phyloP scores from a whole-genome alignment of 1,140 invertebrate species.

The Neodiprion lecontei region DNA sequence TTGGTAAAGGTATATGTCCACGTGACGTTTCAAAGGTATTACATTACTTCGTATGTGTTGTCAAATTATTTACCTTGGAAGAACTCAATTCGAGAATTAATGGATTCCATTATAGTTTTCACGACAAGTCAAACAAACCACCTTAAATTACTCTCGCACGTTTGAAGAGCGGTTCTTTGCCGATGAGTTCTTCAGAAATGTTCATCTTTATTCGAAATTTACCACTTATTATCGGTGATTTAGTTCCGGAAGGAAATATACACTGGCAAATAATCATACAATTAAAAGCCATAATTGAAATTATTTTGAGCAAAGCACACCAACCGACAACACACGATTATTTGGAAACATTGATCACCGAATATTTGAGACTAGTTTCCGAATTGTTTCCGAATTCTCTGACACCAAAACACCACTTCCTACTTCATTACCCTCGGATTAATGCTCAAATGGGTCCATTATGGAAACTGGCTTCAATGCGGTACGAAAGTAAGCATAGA shows the following conservation, averaged over 20 bases:
- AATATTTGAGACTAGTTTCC: conserved; percentile 26
- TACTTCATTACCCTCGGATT: conserved; percentile 33
- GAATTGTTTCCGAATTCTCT: conserved; percentile 30
- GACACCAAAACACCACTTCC: conserved; percentile 40
- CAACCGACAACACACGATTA: background rate
- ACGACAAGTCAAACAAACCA: conserved; percentile 32
- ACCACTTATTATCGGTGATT: conserved; percentile 35
- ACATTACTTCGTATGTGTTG: conserved; percentile 29
- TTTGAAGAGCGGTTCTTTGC: conserved; percentile 31
- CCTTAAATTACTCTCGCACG: conserved; percentile 22
- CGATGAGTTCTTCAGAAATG: conserved; percentile 38
- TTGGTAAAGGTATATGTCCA: conserved; percentile 39
- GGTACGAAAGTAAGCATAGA: no score
- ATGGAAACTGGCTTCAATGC: no score
- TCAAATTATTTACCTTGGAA: conserved; percentile 37
- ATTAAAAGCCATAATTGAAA: conserved; percentile 30
- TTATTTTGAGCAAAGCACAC: conserved; percentile 17
- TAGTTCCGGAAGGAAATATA: conserved; percentile 28
- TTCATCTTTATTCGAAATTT: conserved; percentile 35
- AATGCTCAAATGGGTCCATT: no score
- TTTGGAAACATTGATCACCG: conserved; percentile 16
- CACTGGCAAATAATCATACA: conserved; percentile 31
- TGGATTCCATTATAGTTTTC: conserved; percentile 25
- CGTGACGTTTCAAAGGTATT: conserved; percentile 39
- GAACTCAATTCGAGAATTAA: conserved; percentile 35